Conservation (phyloP, 2,797 vertebrate species). For the Muscicapa striata region DNA sequence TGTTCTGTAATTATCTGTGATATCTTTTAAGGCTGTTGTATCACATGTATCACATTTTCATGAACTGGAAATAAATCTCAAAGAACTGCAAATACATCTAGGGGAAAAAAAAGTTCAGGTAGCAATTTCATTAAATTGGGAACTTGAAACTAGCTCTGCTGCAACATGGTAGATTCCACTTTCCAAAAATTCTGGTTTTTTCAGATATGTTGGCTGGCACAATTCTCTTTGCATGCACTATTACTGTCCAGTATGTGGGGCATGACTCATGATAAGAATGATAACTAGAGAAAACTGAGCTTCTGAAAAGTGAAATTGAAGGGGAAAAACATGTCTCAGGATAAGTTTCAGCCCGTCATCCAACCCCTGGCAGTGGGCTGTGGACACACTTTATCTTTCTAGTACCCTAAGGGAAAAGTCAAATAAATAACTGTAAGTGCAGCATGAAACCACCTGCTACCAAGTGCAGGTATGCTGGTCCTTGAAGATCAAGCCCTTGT, state of each 20-base stretch:
- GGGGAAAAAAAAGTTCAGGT: not conserved
- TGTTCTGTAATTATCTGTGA: not conserved
- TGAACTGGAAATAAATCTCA: not conserved
- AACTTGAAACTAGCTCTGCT: not conserved
- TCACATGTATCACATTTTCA: not conserved
- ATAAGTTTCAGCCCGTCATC: not conserved
- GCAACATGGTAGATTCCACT: not conserved
- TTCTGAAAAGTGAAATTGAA: conserved; percentile 43
- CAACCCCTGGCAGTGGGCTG: not conserved
- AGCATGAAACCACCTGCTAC: not conserved
- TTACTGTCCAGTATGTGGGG: not conserved
- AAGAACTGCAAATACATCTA: not conserved
- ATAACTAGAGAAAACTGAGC: conserved; percentile 31
- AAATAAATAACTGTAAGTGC: not conserved
- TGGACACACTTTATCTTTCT: not conserved
- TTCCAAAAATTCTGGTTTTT: not conserved
- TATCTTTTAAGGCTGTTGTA: not conserved
- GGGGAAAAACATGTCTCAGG: not conserved
- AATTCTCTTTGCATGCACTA: not conserved
- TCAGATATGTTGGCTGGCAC: not conserved
- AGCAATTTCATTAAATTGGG: not conserved
- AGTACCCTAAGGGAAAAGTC: not conserved
- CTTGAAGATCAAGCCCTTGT: not conserved
- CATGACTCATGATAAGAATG: conserved; percentile 5
- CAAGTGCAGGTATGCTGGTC: not conserved